phyloP scores from a whole-genome alignment of 1,140 invertebrate species.

The Heterodera carotae region DNA sequence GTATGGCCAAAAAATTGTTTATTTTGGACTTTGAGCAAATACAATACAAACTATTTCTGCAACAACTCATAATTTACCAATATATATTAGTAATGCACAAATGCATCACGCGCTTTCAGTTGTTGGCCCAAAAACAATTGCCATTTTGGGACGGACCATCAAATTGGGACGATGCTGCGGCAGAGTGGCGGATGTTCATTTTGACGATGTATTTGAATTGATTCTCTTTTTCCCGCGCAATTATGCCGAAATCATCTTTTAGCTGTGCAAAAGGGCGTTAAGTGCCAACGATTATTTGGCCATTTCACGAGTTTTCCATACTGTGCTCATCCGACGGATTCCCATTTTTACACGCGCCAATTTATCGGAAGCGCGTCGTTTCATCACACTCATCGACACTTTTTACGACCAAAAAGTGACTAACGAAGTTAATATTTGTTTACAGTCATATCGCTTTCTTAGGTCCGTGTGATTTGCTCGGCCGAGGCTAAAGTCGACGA shows the following conservation, averaged over 20 bases:
- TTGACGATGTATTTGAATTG: slow-evolving; percentile 81
- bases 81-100: slow-evolving; percentile 12
- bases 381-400: slow-evolving; percentile 95
- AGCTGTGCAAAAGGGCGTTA: slow-evolving; percentile 70
- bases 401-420: slow-evolving; percentile 88
- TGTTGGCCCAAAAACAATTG: slow-evolving; percentile 79
- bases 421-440: slow-evolving; percentile 11
- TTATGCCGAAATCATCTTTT: slow-evolving; percentile 31
- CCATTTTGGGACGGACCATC: slow-evolving; percentile 84
- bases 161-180: slow-evolving; percentile 87
- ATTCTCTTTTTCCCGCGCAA: slow-evolving; percentile 26
- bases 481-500: slow-evolving; percentile 76
- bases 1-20: no score
- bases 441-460: slow-evolving; percentile 40
- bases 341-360: slow-evolving; percentile 75
- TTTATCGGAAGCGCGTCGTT: slow-evolving; percentile 84
- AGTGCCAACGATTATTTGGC: slow-evolving; percentile 91
- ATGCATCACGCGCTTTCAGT: slow-evolving; percentile 65
- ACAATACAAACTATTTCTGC: no score
- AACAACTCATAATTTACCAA: no score
- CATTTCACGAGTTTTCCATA: slow-evolving; percentile 85
- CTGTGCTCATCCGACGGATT: slow-evolving; percentile 78
- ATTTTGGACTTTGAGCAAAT: no score
- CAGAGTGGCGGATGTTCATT: slow-evolving; percentile 82
- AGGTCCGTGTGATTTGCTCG: slow-evolving; percentile 79